Percentiles rank a stretch among this genome's conserved stretches.
Conservation (phyloP, 2,888 invertebrate genomes). For the Steinernema hermaphroditum region DNA sequence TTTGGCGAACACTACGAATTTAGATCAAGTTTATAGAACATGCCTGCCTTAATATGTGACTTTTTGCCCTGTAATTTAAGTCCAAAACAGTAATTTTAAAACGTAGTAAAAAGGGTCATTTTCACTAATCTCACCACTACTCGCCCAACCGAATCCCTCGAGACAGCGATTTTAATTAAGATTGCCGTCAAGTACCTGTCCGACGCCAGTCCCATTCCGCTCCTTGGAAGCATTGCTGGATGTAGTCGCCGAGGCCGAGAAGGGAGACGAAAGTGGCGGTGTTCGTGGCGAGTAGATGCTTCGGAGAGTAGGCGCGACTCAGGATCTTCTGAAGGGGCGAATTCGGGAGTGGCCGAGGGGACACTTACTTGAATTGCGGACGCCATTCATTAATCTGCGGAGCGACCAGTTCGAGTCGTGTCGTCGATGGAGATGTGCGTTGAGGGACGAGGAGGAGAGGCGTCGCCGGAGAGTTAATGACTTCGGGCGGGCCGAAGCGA, state of each 20-base stretch:
- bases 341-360: background rate
- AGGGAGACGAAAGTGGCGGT: slow-evolving; percentile 32
- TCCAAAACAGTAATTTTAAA: no score
- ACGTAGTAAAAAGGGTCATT: no score
- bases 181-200: background rate
- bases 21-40: no score
- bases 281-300: slow-evolving; percentile 33
- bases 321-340: slow-evolving; percentile 19
- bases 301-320: slow-evolving; percentile 3
- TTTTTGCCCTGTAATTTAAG: no score
- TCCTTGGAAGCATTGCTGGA: slow-evolving; percentile 33
- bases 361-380: slow-evolving; percentile 25
- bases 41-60: no score
- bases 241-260: slow-evolving; percentile 34
- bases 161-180: background rate
- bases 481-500: slow-evolving; percentile 2
- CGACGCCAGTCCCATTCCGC: slow-evolving; percentile 12
- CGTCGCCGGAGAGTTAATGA: slow-evolving; percentile 25
- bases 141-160: background rate
- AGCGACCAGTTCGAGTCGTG: background rate
- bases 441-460: slow-evolving; percentile 3
- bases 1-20: no score
- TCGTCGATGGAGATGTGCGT: background rate
- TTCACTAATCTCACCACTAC: no score
- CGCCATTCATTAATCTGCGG: slow-evolving; percentile 24